Evolutionary conservation across 2,113 vertebrate species (phyloP), one percentile per base, ranked within the genome.

Genomic region (Cercopithecus mona): DNA sequence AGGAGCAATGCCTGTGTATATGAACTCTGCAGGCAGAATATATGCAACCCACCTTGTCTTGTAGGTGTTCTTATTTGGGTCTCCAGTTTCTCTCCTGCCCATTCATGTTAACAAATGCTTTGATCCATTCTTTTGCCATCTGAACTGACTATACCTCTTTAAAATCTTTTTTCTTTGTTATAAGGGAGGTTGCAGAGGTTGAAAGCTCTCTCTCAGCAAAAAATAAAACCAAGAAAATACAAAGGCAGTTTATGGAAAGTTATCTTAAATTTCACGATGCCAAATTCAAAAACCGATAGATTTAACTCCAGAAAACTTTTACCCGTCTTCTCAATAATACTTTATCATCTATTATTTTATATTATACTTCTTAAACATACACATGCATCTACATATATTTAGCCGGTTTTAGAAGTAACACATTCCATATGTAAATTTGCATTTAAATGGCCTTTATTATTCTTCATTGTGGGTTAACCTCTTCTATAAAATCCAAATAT

Each of bases 21-120:
- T 20, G 23, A 23, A 13, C 2, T 3, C 3, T 38, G 0, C 17
- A 11, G 3, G 18, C 4, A 30, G 1, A 78, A 30, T 1, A 57
- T 4, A 8, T 5, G 45, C 25, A 5, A 82, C 16, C 18, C 9
- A 20, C 5, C 3, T 82, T 25, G 17, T 20, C 12, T 17, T n/a
- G 1, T 11, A 40, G 43, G 9, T 40, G 0, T 32, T 30, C 2
- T 80, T 45, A 5, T 27, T 84, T 70, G 32, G 11, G 4, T 64
- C 23, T 66, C 57, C 2, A 40, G 6, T 30, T 38, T 86, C 59
- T 68, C 6, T 78, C 14, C 25, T 32, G 27, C 3, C 8, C 7
- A 2, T 30, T 89, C 48, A 38, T 57, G 6, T 52, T 23, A 38
- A 61, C 20, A 73, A 23, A n/a, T 6, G 3, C 22, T 17, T 35